Evolutionary conservation across 2,113 vertebrate genomes (phyloP).

Genomic region (Ifrita kowaldi): DNA sequence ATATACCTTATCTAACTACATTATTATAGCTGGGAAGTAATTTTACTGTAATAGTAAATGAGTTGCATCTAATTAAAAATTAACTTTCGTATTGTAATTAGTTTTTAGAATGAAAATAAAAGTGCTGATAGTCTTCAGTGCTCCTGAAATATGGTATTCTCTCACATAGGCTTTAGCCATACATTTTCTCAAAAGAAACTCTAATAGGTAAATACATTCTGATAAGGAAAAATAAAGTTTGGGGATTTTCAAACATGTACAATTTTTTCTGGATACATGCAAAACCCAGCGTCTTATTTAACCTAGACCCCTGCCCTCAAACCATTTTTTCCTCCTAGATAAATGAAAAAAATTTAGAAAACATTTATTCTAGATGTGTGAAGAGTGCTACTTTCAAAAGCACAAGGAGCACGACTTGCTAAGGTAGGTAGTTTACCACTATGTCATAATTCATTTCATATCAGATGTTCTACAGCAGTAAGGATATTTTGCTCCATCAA

Average conservation of each 20-base stretch:
- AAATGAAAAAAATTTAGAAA: not conserved
- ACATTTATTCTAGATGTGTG: not conserved
- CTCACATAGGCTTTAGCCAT: not conserved
- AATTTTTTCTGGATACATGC: not conserved
- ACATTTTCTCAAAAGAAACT: not conserved
- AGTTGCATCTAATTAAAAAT: constrained; percentile 5
- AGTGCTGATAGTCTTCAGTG: not conserved
- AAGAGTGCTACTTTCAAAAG: not conserved
- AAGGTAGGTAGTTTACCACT: not conserved
- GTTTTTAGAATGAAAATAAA: constrained; percentile 21
- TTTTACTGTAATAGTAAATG: constrained; percentile 10
- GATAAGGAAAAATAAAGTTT: not conserved
- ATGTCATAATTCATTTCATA: not conserved
- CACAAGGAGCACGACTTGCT: not conserved
- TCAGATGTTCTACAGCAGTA: not conserved
- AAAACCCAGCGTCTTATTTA: not conserved
- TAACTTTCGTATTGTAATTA: not conserved
- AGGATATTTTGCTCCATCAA: not conserved
- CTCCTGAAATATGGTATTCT: not conserved
- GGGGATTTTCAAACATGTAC: not conserved
- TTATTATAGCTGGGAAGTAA: constrained; percentile 12
- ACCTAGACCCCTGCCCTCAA: not conserved
- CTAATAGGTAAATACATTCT: not conserved
- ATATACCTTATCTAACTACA: not conserved
- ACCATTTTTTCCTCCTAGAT: not conserved